Evolutionary conservation across 2,888 invertebrate genomes (phyloP).

Genomic region (Callyntrura sp.): DNA sequence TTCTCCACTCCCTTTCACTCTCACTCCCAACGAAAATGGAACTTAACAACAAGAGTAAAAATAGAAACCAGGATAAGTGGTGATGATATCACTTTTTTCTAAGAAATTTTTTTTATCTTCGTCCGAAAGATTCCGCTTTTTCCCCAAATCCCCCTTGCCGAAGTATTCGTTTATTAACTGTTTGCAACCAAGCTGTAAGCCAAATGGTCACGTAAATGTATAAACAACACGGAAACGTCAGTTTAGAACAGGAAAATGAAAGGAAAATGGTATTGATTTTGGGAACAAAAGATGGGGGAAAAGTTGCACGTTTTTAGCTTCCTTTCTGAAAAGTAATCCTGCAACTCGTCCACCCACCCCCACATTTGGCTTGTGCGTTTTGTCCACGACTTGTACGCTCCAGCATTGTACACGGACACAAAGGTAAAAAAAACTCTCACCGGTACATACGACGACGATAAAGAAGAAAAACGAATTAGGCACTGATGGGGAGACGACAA

Average conservation of each 20-base stretch:
- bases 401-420: not conserved
- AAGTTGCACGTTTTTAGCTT: slow-evolving; percentile 15
- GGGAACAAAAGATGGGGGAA: slow-evolving; percentile 33
- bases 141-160: not conserved
- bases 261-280: slow-evolving; percentile 37
- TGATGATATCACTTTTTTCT: not conserved
- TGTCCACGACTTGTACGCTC: not conserved
- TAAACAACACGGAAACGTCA: slow-evolving; percentile 30
- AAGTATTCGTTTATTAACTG: not conserved
- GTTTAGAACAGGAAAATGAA: slow-evolving; percentile 45
- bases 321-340: slow-evolving; percentile 1
- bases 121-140: not conserved
- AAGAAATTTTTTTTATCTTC: not conserved
- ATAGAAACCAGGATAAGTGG: too few species aligned
- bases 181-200: not conserved
- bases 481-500: not conserved
- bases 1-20: too few species aligned
- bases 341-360: not conserved
- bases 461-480: not conserved
- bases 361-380: not conserved
- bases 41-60: not conserved
- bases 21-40: too few species aligned
- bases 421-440: not conserved
- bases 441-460: too few species aligned
- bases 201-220: not conserved